Percentiles rank a stretch among this genome's conserved stretches.
Evolutionary conservation across 2,113 vertebrate genomes (phyloP).

Genomic region (Prietella phreatophila): DNA sequence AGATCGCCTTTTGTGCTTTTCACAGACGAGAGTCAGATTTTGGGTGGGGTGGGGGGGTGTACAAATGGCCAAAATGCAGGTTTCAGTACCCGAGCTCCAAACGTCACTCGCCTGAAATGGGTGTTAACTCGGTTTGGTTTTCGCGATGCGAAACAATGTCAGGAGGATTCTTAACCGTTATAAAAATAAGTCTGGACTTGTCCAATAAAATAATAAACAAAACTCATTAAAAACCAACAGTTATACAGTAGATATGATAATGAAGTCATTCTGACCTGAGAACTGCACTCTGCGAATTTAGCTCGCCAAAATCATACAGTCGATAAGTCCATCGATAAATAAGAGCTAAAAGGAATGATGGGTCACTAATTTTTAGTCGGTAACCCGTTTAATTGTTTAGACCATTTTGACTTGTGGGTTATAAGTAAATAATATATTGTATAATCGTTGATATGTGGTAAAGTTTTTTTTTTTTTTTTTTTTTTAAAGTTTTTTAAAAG

Average conservation of each 20-base stretch:
- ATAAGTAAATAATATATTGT: background rate
- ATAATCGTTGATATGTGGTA: background rate
- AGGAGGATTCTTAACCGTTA: background rate
- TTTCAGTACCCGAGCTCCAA: background rate
- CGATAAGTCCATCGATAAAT: background rate
- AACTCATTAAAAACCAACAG: background rate
- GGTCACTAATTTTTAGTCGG: background rate
- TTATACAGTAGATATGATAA: background rate
- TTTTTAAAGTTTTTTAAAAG: too few relatives aligned
- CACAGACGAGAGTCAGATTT: background rate
- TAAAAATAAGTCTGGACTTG: background rate
- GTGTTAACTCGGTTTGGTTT: background rate
- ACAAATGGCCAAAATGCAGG: background rate
- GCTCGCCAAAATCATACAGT: background rate
- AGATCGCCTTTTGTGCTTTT: conserved; percentile 32
- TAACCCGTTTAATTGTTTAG: background rate
- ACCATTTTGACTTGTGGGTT: background rate
- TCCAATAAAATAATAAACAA: background rate
- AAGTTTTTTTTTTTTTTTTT: background rate
- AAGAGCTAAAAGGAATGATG: background rate
- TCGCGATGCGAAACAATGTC: background rate
- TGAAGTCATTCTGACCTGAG: background rate
- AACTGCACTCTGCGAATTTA: background rate
- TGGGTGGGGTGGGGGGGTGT: background rate
- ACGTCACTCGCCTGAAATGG: background rate